A percentile compares a stretch with the other conserved stretches of the same genome.
These are phyloP conservation scores for Drosophila subobscura DNA, from an alignment of 1,140 invertebrate species.

Conservation along the genomic window DNA sequence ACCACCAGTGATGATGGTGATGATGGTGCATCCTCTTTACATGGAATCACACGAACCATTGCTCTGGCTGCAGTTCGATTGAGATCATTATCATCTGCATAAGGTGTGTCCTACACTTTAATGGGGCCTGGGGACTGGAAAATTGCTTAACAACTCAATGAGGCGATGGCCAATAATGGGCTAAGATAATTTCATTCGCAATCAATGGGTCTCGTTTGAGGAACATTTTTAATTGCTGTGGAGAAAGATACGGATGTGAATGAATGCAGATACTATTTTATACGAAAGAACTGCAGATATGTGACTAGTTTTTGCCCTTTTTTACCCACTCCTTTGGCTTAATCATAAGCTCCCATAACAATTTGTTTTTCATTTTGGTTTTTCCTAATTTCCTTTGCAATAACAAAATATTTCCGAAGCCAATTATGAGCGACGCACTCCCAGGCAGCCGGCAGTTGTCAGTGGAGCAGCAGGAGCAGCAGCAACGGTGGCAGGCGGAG, in stretches of 20 bases:
- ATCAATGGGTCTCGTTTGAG: conserved; percentile 6
- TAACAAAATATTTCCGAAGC: conserved; percentile 75
- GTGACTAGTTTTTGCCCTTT: too few relatives aligned
- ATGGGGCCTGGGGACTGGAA: conserved; percentile 43
- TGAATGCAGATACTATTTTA: background rate
- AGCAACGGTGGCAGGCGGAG: background rate
- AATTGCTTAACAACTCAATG: conserved; percentile 57
- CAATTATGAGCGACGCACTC: conserved; percentile 69
- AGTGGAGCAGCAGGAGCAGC: too few relatives aligned
- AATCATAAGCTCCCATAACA: conserved; percentile 23
- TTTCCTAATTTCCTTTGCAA: conserved; percentile 38
- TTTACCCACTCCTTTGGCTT: background rate
- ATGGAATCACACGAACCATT: conserved; percentile 46
- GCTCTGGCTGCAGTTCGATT: background rate
- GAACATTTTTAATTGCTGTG: background rate
- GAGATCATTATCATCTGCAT: conserved; percentile 60
- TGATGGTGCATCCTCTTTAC: conserved; percentile 29
- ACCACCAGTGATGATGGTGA: conserved; percentile 26
- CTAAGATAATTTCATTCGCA: background rate
- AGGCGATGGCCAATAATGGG: conserved; percentile 30
- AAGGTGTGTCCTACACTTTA: conserved; percentile 70
- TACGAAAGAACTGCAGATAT: conserved; percentile 2
- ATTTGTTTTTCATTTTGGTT: conserved; percentile 50
- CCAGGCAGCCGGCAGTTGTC: background rate
- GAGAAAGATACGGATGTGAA: too few relatives aligned